Evolutionary conservation across 2,113 vertebrate species (phyloP).

Genomic region (Carassius gibelio): DNA sequence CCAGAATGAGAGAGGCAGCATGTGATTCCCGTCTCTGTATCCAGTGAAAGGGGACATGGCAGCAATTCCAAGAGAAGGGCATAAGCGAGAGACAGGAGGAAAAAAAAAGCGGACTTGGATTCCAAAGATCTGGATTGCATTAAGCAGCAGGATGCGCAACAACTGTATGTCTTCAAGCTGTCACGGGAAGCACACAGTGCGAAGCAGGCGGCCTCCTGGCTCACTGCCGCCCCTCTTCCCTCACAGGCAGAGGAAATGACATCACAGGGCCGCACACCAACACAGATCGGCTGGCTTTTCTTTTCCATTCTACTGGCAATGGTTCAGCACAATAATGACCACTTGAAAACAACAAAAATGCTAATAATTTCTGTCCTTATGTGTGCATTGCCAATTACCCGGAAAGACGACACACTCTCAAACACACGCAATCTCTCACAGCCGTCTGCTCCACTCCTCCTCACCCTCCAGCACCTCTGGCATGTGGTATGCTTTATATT

Average conservation of each 20-base stretch:
- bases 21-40: constrained; percentile 66
- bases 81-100: constrained; percentile 34
- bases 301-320: neutral
- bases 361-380: neutral
- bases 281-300: constrained; percentile 58
- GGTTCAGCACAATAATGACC: constrained; percentile 42
- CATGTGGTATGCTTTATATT: constrained; percentile 31
- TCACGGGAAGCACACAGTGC: constrained; percentile 81
- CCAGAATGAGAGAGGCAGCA: constrained; percentile 68
- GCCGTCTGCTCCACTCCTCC: neutral
- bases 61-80: constrained; percentile 67
- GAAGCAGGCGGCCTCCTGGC: constrained; percentile 72
- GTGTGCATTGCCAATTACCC: constrained; percentile 1
- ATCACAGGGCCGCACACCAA: constrained; percentile 74
- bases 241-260: constrained; percentile 85
- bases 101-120: constrained; percentile 64
- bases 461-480: neutral
- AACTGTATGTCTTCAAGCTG: constrained; percentile 92
- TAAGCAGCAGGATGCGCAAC: constrained; percentile 91
- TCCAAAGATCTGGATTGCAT: constrained; percentile 92
- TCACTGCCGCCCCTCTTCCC: constrained; percentile 73
- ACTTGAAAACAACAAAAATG: constrained; percentile 33
- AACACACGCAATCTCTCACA: constrained; percentile 16
- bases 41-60: constrained; percentile 82
- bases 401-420: neutral